Evolutionary conservation across 2,888 invertebrate species (phyloP), one percentile per base, ranked within the genome.

Genomic region (Hermaeophaga mercurialis): DNA sequence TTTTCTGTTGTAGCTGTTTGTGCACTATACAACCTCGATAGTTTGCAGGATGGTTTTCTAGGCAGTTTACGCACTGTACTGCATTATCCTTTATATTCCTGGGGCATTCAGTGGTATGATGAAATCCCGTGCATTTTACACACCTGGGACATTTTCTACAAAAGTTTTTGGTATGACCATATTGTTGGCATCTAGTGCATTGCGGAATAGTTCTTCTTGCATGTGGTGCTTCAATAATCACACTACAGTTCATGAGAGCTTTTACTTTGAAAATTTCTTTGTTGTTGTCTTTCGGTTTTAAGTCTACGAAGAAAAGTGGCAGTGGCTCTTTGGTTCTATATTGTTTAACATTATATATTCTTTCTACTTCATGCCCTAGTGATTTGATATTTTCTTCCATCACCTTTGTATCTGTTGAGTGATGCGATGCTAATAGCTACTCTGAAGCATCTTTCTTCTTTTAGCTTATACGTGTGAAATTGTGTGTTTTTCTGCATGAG

Each of bases 121-220:
- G 9, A 26, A 8, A 22, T 22, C 39, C 19, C 3, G 39, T 18
- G 19, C 6, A 39, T 39, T 39, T 39, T 18, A 18, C 39, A 39
- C 18, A 39, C 12, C 36, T 12, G 8, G n/a, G 15, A 14, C 15
- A n/a, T 36, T 36, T 14, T 36, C 12, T 14, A 14, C 36, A 39
- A 39, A 18, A 39, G 18, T 17, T 39, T 39, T 39, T 39, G 18
- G 39, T 39, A 39, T 39, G 39, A 17, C 18, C 39, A 39, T 39
- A 39, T 39, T 19, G 18, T 11, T 39, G 39, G 11, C 18, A 39
- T 39, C 39, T 39, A 39, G 9, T 39, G 19, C 39, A 39, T 19
- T 39, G 39, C n/a, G 39, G 19, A 9, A 39, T 39, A 7, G 9
- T 19, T 19, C 39, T 39, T 39, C 41, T 22, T 41, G 12, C 24